phyloP scores from a whole-genome alignment of 2,113 vertebrate species.

The Megalops atlanticus region DNA sequence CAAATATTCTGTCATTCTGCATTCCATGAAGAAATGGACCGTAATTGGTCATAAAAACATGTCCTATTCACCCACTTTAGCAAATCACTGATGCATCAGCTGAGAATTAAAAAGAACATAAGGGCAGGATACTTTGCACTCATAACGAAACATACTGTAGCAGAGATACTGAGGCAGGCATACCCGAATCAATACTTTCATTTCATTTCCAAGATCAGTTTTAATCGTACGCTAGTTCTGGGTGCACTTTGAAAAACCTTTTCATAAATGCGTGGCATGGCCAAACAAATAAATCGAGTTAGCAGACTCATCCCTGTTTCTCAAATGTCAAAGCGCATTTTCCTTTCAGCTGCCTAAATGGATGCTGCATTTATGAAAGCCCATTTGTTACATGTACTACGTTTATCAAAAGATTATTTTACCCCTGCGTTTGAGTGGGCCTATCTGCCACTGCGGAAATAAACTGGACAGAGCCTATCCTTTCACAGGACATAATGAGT shows the following conservation, averaged over 20 bases:
- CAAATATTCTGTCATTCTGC: not conserved
- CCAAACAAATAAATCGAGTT: constrained; percentile 22
- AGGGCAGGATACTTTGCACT: not conserved
- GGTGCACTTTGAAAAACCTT: not conserved
- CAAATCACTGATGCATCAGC: not conserved
- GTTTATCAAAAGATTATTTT: constrained; percentile 31
- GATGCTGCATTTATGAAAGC: constrained; percentile 22
- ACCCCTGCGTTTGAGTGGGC: constrained; percentile 3
- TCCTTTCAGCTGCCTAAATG: constrained; percentile 3
- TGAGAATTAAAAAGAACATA: constrained; percentile 12
- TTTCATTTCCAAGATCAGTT: constrained; percentile 14
- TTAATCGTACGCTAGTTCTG: not conserved
- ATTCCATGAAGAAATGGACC: not conserved
- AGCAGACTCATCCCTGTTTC: constrained; percentile 8
- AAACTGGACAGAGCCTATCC: constrained; percentile 8
- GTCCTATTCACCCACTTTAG: not conserved
- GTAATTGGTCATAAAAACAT: not conserved
- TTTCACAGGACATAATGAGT: constrained; percentile 49
- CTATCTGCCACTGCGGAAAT: not conserved
- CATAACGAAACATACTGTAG: no score
- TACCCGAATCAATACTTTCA: constrained; percentile 11
- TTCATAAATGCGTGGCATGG: constrained; percentile 1
- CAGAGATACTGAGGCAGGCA: not conserved
- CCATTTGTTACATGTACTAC: constrained; percentile 19
- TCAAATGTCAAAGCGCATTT: constrained; percentile 33